Evolutionary conservation across 2,113 vertebrate genomes (phyloP), one percentile per base, ranked within the genome.

Genomic region (Psittacara wagleri): DNA sequence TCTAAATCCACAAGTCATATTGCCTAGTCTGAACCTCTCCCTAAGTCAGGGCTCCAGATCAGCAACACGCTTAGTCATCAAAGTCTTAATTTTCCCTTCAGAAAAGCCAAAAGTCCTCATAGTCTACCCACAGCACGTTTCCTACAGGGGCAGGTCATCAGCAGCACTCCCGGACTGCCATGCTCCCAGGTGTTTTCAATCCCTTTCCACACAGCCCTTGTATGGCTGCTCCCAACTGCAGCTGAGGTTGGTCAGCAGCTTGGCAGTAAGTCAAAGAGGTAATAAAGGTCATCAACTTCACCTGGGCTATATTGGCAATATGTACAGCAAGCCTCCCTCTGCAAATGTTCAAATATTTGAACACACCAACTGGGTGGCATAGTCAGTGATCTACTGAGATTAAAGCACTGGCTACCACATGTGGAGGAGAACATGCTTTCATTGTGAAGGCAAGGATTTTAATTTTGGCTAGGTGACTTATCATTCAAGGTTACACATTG

Each of bases 51-150:
- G 8, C 6, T 39, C 27, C 2, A 31, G 2, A 1, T 12, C 55
- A 61, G 6, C 7, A 64, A 33, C 0, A 1, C 1, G 3, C 7
- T 31, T 0, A 14, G 0, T 4, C 8, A 52, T 0, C 7, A 7
- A 37, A 41, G 6, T 15, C 57, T 10, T 8, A 28, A 5, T 23
- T 41, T 51, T 23, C 25, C 28, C 3, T 22, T 3, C 39, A 48
- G 25, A 80, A 13, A 18, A 44, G 3, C 6, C 24, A 14, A 1
- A 54, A 46, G 1, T 11, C 15, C 18, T 2, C 8, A 1, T 0
- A 0, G 6, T 1, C 28, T 11, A 8, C 13, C 29, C 18, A 16
- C 31, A 29, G 23, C 12, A 12, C 7, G 9, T 11, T 13, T 16
- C 13, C n/a, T 5, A 3, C 6, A 25, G 7, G 13, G 7, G 2